Evolutionary conservation across 2,113 vertebrate genomes (phyloP), one percentile per base, ranked within the genome.

Genomic region (Dasypus novemcinctus): DNA sequence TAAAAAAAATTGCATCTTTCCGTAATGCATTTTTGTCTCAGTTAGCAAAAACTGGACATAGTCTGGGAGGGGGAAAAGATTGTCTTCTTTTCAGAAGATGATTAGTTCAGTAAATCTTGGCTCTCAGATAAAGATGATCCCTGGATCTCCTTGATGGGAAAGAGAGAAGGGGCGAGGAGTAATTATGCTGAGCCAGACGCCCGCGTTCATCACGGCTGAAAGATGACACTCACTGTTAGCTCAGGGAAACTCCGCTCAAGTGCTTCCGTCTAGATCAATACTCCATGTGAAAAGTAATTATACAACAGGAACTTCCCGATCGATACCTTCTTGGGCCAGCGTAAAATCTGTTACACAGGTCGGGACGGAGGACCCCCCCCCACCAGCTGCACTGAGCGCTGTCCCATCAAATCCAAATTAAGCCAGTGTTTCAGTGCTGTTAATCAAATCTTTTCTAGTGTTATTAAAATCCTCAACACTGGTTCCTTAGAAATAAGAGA

Each of bases 291-390:
- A 98, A 99, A 99, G 99, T 99, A 99, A 99, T 99, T 99, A 99
- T 99, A 99, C 98, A 99, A 98, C 98, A 98, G 99, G 98, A 99
- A 99, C 99, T 99, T 99, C 99, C 98, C 98, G 99, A 99, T 99
- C 99, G 98, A 99, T 99, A 99, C 96, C 88, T 92, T 97, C 98
- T 99, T 97, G 91, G 98, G 98, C 98, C 98, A 99, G 99, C 98
- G 98, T 98, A 98, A 98, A 98, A 97, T 98, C 97, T 95, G 98
- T 91, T 81, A 94, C 85, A 96, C 87, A 95, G 94, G 94, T 75
- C 23, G 52, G 86, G 96, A 97, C 86, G 95, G 97, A 97, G 64
- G 94, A 94, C 96, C 97, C 97, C 57, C 94, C 96, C 97, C 97
- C 57, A 95, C 98, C 98, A 98, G 97, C 98, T 98, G 98, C 98